These are phyloP conservation scores for Centruroides vittatus DNA, from an alignment of 1,140 invertebrate species.

Conservation along the genomic window DNA sequence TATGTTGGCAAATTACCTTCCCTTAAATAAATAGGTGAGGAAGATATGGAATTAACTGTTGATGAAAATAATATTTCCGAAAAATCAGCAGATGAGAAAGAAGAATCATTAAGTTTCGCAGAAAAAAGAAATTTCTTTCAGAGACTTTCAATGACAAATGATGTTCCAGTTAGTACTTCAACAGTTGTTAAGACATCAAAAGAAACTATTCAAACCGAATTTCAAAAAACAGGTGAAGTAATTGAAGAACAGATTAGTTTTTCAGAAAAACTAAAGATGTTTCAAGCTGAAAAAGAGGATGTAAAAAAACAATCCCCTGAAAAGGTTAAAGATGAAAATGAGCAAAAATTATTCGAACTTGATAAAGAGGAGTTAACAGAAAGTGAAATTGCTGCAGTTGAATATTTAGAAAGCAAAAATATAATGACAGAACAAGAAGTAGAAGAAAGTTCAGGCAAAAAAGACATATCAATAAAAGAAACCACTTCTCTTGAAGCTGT, in stretches of 20 bases:
- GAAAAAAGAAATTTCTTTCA: conserved; percentile 16
- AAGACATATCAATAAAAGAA: not conserved
- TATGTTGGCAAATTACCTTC: too few relatives aligned
- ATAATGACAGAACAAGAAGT: too few relatives aligned
- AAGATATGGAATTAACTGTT: too few relatives aligned
- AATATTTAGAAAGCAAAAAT: too few relatives aligned
- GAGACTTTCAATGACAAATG: conserved; percentile 10
- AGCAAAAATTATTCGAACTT: too few relatives aligned
- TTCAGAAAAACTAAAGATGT: conserved; percentile 14
- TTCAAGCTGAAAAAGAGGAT: conserved; percentile 9
- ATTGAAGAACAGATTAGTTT: conserved; percentile 33
- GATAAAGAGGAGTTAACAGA: too few relatives aligned
- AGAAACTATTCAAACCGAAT: not conserved
- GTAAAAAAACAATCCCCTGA: conserved; percentile 9
- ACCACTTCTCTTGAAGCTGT: conserved; percentile 6
- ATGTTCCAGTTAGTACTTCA: not conserved
- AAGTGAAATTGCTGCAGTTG: too few relatives aligned
- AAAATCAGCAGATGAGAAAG: not conserved
- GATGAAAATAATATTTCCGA: too few relatives aligned
- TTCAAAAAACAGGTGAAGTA: conserved; percentile 26
- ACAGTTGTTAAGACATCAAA: not conserved
- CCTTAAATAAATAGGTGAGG: too few relatives aligned
- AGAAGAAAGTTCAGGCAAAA: too few relatives aligned
- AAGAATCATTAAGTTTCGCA: conserved; percentile 13
- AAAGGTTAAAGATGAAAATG: not conserved